Conservation (phyloP, 2,113 vertebrate genomes). For the Rana temporaria region DNA sequence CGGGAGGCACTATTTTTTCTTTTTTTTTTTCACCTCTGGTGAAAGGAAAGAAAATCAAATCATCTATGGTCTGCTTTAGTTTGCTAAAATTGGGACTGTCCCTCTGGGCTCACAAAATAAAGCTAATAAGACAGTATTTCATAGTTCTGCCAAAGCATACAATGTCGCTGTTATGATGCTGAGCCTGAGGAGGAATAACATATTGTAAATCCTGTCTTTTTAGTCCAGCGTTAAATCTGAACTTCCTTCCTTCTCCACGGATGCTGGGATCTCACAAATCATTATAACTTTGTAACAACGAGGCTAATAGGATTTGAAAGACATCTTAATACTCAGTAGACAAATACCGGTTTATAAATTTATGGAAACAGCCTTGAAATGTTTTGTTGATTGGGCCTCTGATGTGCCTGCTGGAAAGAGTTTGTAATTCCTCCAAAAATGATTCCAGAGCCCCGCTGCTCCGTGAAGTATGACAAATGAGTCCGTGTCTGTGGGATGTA, state of each 20-base stretch:
- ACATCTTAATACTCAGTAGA: conserved; percentile 19
- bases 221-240: no score
- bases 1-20: no score
- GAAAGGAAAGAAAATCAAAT: no score
- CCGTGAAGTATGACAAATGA: conserved; percentile 36
- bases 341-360: conserved; percentile 24
- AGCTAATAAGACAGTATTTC: no score
- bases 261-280: neutral
- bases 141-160: no score
- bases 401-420: conserved; percentile 7
- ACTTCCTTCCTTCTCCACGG: neutral
- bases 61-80: no score
- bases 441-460: conserved; percentile 25
- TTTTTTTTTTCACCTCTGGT: no score
- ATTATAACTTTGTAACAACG: conserved; percentile 16
- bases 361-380: conserved; percentile 34
- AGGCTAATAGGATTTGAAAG: conserved; percentile 22
- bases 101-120: neutral
- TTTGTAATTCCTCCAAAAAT: conserved; percentile 33
- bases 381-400: conserved; percentile 5
- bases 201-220: no score
- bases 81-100: neutral
- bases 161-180: no score
- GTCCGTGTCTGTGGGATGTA: conserved; percentile 5
- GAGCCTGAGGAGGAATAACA: no score